Base-by-base conservation (phyloP, 2,113 vertebrate species). In the Motacilla tschutschensis region DNA sequence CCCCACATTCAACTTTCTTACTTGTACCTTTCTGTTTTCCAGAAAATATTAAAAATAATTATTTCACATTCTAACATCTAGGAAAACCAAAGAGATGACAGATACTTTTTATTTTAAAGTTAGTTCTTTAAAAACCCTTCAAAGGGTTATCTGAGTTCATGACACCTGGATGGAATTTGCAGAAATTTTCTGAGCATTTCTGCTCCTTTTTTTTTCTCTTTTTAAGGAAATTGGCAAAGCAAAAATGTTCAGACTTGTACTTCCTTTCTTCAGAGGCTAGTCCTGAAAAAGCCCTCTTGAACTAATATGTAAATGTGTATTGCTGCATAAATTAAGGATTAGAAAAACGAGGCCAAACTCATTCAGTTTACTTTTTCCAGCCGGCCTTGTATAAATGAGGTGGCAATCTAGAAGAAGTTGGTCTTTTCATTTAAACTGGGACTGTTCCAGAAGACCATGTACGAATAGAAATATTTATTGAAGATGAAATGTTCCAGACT, bases 361-460 rank as follows among this genome's bases (percentile, higher is more conserved):
- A 74, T 82, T 46, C 67, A 87, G 82, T 77, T 90, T 90, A 60
- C 48, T 83, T 93, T 85, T 89, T 91, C 83, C 73, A 88, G 54
- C 24, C 76, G 94, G n/a, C 7, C 59, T 62, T 72, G 35, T 89
- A 79, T 83, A 93, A 91, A 85, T 87, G 71, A 88, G 69, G 82
- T 83, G 57, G 74, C 29, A 50, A 89, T 76, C 63, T 85, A 93
- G 73, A 90, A 92, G 66, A 93, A 84, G 40, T 31, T 86, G 72
- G 47, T 85, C 81, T 92, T 93, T 94, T 91, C 83, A 93, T 92
- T 93, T 74, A 75, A 90, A 78, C 66, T 93, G 94, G 91, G 67
- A 31, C 59, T 36, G 28, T 94, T 95, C 94, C 94, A 94, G 74
- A 82, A 67, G 65, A 90, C 69, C 76, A 84, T 2, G 31, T 44